Evolutionary conservation across 1,140 invertebrate genomes (phyloP), one percentile per base, ranked within the genome.

Genomic region (Bathynomus jamesi): DNA sequence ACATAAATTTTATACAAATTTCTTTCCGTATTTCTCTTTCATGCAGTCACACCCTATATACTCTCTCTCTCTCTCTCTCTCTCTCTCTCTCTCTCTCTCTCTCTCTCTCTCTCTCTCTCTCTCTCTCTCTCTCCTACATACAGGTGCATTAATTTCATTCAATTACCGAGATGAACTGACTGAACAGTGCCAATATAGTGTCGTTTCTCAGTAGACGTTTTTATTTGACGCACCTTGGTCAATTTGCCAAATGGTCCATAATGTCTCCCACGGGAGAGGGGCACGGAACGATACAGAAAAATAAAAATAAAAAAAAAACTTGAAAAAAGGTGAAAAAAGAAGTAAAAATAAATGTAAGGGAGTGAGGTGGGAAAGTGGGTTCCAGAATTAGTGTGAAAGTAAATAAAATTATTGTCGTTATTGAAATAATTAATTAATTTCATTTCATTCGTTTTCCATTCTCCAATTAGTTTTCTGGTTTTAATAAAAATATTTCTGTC

Each of bases 231-330:
- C 10, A 30, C 62, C n/a, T 30, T 62, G 31, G 29, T 28, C 28
- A 62, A 61, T 53, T 62, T 69, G 31, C 53, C 62, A 61, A 62
- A 69, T 62, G 62, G 28, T 28, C 0, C 67, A 24, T 30, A 21
- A 61, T 69, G 67, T 61, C 62, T 61, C 53, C 53, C 30, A 3
- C 3, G 66, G 60, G 4, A 25, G 5, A 67, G 8, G 21, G 17
- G 53, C 21, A 68, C 10, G 27, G n/a, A 27, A 8, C 21, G 8
- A 8, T 8, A 7, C 3, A 68, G 7, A 68, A 28, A 53, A 21
- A n/a, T n/a, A n/a, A n/a, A n/a, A n/a, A n/a, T n/a, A n/a, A 68
- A 5, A 53, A 10, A 40, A 21, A 32, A 53, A 13, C 17, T 28
- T 21, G 21, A 13, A 68, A 46, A 53, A 28, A 53, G 25, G 8